A percentile compares a stretch with the other conserved stretches of the same genome.
phyloP scores from a whole-genome alignment of 2,888 invertebrate genomes.

The Agonopterix subpropinquella region DNA sequence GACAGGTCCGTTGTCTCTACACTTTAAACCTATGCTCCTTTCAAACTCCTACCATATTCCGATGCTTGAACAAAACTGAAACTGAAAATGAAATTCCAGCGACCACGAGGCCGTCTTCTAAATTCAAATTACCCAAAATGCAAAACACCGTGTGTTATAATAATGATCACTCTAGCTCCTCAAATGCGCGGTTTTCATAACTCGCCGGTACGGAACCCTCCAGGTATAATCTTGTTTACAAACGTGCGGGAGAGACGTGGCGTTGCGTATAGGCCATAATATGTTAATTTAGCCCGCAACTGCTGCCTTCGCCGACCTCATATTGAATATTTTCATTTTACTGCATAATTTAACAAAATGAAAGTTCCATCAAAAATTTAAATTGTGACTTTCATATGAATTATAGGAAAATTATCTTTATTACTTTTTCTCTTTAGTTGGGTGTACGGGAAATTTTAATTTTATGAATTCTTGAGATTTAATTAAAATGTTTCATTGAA shows the following conservation, averaged over 20 bases:
- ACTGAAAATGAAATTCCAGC: not conserved
- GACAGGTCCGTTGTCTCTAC: too few relatives aligned
- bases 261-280: slow-evolving; percentile 39
- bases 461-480: too few relatives aligned
- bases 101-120: too few relatives aligned
- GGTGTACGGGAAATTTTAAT: too few relatives aligned
- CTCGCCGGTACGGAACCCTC: slow-evolving; percentile 26
- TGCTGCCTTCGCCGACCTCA: slow-evolving; percentile 36
- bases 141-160: not conserved
- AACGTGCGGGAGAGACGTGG: slow-evolving; percentile 29
- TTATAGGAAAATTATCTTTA: slow-evolving; percentile 8
- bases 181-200: slow-evolving; percentile 29
- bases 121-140: not conserved
- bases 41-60: too few relatives aligned
- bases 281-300: slow-evolving; percentile 47
- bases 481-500: too few relatives aligned
- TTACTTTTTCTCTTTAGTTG: not conserved
- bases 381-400: slow-evolving; percentile 6
- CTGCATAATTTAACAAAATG: slow-evolving; percentile 48
- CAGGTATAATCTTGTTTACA: slow-evolving; percentile 44
- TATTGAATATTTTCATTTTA: slow-evolving; percentile 55
- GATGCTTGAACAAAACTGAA: not conserved
- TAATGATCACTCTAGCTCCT: not conserved
- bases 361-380: slow-evolving; percentile 24
- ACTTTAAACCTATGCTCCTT: too few relatives aligned